phyloP scores from a whole-genome alignment of 2,888 invertebrate species.

The Hypomecis atomaria region DNA sequence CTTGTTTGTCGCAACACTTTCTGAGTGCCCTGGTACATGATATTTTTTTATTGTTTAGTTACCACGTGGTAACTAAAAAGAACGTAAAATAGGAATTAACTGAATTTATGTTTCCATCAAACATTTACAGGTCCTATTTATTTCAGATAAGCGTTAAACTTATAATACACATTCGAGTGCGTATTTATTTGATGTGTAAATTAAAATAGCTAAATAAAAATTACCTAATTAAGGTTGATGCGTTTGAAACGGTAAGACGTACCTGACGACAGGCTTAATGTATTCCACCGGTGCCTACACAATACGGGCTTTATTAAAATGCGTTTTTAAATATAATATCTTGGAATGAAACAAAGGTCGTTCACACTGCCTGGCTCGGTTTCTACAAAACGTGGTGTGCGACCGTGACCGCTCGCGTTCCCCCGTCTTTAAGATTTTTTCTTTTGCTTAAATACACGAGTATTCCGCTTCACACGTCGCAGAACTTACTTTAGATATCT shows the following conservation, averaged over 20 bases:
- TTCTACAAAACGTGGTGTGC: conserved; percentile 65
- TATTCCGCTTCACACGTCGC: conserved; percentile 20
- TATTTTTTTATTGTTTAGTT: too few relatives aligned
- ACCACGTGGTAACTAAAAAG: too few relatives aligned
- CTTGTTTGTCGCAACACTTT: too few relatives aligned
- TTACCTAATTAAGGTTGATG: conserved; percentile 32
- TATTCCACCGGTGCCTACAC: conserved; percentile 73
- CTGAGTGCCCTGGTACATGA: too few relatives aligned
- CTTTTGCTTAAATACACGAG: conserved; percentile 22
- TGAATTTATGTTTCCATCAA: too few relatives aligned
- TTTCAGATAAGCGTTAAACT: too few relatives aligned
- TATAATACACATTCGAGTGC: too few relatives aligned
- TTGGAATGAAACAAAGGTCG: conserved; percentile 71
- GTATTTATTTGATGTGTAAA: too few relatives aligned
- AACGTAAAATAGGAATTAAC: too few relatives aligned
- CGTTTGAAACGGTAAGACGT: conserved; percentile 49
- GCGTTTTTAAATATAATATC: conserved; percentile 78
- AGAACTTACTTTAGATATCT: conserved; percentile 7
- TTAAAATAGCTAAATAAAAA: too few relatives aligned
- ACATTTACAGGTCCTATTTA: too few relatives aligned
- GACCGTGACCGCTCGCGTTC: conserved; percentile 68
- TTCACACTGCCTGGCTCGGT: conserved; percentile 67
- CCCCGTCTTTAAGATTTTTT: conserved; percentile 48
- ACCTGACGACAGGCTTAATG: conserved; percentile 67
- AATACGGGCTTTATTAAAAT: conserved; percentile 79